phyloP scores from a whole-genome alignment of 2,113 vertebrate species.

The Paraplagusia blochii region DNA sequence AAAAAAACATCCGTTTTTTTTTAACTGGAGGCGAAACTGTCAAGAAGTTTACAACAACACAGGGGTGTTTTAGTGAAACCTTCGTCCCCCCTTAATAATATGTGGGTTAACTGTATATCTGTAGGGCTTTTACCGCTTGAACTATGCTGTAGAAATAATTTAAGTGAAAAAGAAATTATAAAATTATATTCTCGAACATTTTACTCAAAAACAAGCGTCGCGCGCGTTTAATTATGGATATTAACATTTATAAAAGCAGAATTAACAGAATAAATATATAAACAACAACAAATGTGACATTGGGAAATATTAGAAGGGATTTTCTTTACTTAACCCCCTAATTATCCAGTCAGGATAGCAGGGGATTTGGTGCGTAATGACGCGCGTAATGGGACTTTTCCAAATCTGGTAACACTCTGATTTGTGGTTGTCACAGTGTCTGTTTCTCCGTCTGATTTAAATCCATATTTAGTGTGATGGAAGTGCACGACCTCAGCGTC shows the following conservation, averaged over 20 bases:
- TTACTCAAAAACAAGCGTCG: neutral
- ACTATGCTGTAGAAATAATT: too few species aligned
- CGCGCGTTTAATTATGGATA: constrained; percentile 6
- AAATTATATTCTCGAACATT: too few species aligned
- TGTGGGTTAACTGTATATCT: neutral
- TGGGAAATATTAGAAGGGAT: neutral
- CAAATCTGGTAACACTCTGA: neutral
- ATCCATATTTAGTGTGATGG: neutral
- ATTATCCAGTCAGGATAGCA: constrained; percentile 6
- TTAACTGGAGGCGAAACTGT: constrained; percentile 13
- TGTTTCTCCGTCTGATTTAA: neutral
- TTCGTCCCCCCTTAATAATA: neutral
- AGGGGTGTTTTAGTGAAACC: neutral
- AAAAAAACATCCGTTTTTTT: constrained; percentile 25
- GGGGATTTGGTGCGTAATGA: neutral
- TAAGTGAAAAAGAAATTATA: too few species aligned
- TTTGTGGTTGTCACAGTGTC: neutral
- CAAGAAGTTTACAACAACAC: constrained; percentile 2
- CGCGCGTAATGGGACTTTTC: neutral
- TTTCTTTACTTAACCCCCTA: constrained; percentile 68
- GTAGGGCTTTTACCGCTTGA: too few species aligned
- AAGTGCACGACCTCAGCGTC: neutral
- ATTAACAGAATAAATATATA: constrained; percentile 1
- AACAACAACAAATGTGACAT: constrained; percentile 22
- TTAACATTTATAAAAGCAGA: neutral